Evolutionary conservation across 2,888 invertebrate genomes (phyloP), one percentile per base, ranked within the genome.

Genomic region (Epiperipatus broadwayi): DNA sequence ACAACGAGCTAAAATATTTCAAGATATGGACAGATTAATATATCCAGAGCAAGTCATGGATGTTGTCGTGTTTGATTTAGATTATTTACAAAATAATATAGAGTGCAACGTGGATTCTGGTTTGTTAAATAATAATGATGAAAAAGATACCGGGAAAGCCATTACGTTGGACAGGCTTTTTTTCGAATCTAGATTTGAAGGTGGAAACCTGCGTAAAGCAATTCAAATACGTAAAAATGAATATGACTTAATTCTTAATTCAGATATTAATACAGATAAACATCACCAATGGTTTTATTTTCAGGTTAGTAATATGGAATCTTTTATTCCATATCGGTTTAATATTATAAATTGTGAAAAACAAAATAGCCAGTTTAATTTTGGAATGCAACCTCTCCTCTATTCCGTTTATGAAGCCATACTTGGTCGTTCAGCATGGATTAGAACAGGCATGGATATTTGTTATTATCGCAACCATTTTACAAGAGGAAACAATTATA

Each of bases 281-380:
- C 74, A 81, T 45, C 76, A 76, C 53, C 80, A 83, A 52, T 84
- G 84, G 84, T 84, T 84, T 60, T 85, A 84, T 61, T 84, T 84
- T 54, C 75, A 80, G 61, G 74, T 84, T n/a, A 58, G 61, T 45
- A 75, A 77, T 56, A 80, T 79, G 73, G 60, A 67, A 39, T 68
- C 72, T 38, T 33, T 28, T 19, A 63, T 66, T 3, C 66, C 71
- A 0, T 84, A 84, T 56, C 68, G 73, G 29, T 83, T 84, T 61
- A 83, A 83, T 56, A 78, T 84, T 38, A 70, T 81, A 49, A 84
- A 84, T 63, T 80, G 79, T 59, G 76, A 81, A 54, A 84, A 83
- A 57, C 70, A 73, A 27, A 78, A 78, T 54, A 80, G 80, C 49
- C 79, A 83, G 60, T 83, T 80, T 57, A 79, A 80, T 56, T 76